Conservation (phyloP, 92 coral and sea anemone species). For the Bergia sp. region DNA sequence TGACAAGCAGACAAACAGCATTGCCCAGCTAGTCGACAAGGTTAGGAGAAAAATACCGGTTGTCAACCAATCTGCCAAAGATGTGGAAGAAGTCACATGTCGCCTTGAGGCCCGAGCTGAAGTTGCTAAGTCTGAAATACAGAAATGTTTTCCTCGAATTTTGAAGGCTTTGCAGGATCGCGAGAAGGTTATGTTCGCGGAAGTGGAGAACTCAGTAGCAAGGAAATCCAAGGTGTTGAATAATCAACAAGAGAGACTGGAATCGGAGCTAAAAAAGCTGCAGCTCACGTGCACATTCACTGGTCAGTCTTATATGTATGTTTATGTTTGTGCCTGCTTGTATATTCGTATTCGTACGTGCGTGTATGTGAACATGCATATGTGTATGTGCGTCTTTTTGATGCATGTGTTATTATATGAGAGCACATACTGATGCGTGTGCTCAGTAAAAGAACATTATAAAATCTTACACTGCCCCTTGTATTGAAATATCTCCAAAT, state of each 20-base stretch:
- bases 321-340: background rate
- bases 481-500: too few species aligned
- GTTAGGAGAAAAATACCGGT: conserved; percentile 90
- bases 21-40: conserved; percentile 86
- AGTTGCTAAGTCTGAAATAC: conserved; percentile 95
- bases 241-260: conserved; percentile 91
- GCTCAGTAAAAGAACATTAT: too few species aligned
- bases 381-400: background rate
- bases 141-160: conserved; percentile 94
- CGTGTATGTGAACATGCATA: background rate
- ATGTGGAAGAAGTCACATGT: conserved; percentile 91
- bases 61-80: conserved; percentile 91
- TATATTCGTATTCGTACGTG: background rate
- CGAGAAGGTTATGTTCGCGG: conserved; percentile 88
- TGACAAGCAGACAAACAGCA: conserved; percentile 85
- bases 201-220: conserved; percentile 85
- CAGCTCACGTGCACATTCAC: conserved; percentile 86
- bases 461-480: too few species aligned
- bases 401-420: background rate
- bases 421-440: too few species aligned
- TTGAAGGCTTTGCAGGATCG: conserved; percentile 91
- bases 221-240: conserved; percentile 90
- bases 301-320: conserved; percentile 52
- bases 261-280: conserved; percentile 84
- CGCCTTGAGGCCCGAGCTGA: conserved; percentile 96